Evolutionary conservation across 2,797 vertebrate genomes (phyloP).

Genomic region (Pagetopsis macropterus): DNA sequence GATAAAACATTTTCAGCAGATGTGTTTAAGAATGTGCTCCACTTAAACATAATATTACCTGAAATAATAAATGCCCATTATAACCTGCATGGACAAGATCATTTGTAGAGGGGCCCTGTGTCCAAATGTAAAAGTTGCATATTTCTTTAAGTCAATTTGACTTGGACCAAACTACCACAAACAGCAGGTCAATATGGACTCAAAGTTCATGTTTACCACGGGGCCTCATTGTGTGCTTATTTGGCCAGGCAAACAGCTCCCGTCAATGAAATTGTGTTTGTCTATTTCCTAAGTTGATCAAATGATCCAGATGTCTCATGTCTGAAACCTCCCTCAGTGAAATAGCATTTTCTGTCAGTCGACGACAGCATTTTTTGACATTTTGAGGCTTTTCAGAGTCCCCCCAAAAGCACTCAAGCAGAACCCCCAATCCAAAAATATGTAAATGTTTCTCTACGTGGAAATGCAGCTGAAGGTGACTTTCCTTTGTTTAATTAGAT

Average conservation of each 20-base stretch:
- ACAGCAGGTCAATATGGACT: background rate
- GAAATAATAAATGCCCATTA: background rate
- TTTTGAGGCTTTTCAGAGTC: background rate
- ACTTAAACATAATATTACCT: background rate
- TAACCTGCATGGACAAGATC: background rate
- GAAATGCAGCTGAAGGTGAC: background rate
- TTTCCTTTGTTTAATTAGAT: background rate
- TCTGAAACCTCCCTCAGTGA: background rate
- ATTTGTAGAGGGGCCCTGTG: no score
- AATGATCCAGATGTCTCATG: background rate
- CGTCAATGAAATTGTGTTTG: slow-evolving; percentile 6
- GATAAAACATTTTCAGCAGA: background rate
- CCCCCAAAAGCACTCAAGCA: background rate
- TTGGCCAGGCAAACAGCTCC: background rate
- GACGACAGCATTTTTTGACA: background rate
- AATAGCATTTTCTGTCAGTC: background rate
- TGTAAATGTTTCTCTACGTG: background rate
- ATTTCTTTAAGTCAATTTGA: background rate
- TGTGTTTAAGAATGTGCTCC: background rate
- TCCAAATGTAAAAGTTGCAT: background rate
- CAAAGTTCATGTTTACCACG: background rate
- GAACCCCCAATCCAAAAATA: background rate
- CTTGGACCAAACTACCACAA: background rate
- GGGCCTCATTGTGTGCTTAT: background rate
- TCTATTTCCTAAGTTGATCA: slow-evolving; percentile 1